Evolutionary conservation across 2,888 invertebrate genomes (phyloP).

Genomic region (Horisme vitalbata): DNA sequence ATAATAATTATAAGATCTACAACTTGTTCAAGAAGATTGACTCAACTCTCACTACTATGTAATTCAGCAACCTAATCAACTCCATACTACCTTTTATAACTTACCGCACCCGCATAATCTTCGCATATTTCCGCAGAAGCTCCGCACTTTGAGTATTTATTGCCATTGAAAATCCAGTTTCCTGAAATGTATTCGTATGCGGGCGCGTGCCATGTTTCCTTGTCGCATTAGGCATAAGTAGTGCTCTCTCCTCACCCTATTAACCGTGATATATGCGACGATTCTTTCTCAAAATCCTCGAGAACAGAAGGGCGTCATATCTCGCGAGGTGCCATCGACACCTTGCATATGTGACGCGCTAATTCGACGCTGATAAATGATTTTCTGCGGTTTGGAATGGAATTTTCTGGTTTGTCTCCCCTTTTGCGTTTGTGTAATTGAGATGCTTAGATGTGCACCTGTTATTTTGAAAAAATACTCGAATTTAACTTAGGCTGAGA

Average conservation of each 20-base stretch:
- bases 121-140: constrained; percentile 47
- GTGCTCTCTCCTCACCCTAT: constrained; percentile 82
- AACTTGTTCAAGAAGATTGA: no score
- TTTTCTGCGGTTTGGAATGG: constrained; percentile 55
- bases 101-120: constrained; percentile 37
- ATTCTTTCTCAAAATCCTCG: constrained; percentile 78
- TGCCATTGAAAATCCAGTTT: constrained; percentile 70
- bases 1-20: no score
- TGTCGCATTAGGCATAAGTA: constrained; percentile 82
- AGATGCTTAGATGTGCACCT: neutral
- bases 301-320: constrained; percentile 71
- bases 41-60: neutral
- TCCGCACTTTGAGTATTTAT: constrained; percentile 66
- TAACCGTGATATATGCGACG: constrained; percentile 81
- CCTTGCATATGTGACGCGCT: constrained; percentile 63
- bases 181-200: constrained; percentile 70
- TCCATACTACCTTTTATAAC: constrained; percentile 18
- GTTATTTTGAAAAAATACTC: neutral
- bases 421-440: constrained; percentile 12
- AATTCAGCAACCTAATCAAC: constrained; percentile 12
- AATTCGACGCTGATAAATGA: constrained; percentile 76
- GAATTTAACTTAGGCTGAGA: no score
- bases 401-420: constrained; percentile 54
- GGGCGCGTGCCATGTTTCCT: constrained; percentile 75
- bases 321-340: constrained; percentile 64